phyloP scores from a whole-genome alignment of 2,113 vertebrate species.

The Neofelis nebulosa region DNA sequence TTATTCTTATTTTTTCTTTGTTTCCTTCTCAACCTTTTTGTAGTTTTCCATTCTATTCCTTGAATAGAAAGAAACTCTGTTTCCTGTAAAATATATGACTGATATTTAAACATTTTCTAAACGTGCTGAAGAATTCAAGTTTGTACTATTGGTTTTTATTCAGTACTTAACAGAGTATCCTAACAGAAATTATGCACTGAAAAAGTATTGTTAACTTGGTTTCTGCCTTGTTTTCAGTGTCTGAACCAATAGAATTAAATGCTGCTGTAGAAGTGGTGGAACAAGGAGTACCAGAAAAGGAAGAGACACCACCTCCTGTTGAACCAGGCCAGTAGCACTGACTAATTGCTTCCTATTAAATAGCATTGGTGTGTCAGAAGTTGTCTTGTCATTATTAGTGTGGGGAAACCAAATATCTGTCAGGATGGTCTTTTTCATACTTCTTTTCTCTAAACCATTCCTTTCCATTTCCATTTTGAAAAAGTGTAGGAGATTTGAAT shows the following conservation, averaged over 20 bases:
- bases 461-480: slow-evolving; percentile 17
- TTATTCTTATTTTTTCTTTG: neutral
- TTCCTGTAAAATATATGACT: neutral
- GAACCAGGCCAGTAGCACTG: slow-evolving; percentile 83
- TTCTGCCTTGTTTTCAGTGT: slow-evolving; percentile 63
- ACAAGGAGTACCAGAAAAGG: slow-evolving; percentile 83
- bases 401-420: neutral
- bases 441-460: neutral
- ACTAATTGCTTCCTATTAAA: neutral
- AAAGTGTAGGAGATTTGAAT: neutral
- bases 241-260: slow-evolving; percentile 86
- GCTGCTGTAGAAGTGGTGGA: slow-evolving; percentile 86
- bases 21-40: neutral
- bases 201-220: neutral
- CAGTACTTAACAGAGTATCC: neutral
- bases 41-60: slow-evolving; percentile 3
- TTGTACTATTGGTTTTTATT: neutral
- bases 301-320: slow-evolving; percentile 77
- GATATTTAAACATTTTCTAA: slow-evolving; percentile 35
- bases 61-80: neutral
- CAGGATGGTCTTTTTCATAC: neutral
- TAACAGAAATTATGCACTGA: neutral
- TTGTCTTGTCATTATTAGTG: neutral
- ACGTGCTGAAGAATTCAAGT: slow-evolving; percentile 1
- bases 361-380: neutral